Evolutionary conservation across 2,888 invertebrate genomes (phyloP).

Genomic region (Ypsolopha sequella): DNA sequence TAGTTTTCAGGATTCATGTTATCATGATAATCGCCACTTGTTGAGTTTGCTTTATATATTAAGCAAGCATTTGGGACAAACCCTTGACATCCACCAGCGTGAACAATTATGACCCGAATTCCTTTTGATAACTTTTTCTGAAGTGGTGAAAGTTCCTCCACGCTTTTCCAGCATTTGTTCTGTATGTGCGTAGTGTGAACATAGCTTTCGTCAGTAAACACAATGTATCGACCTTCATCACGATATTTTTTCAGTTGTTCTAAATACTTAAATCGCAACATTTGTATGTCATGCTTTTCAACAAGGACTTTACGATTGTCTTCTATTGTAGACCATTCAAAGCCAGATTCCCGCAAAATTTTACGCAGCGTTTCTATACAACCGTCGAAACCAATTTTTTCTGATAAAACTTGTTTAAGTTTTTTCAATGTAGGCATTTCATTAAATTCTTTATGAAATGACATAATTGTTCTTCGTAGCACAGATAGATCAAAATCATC

Average conservation of each 20-base stretch:
- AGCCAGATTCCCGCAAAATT: constrained; percentile 7
- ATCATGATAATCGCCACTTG: constrained; percentile 9
- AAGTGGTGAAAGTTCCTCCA: not conserved
- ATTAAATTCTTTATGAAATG: constrained; percentile 6
- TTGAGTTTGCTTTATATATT: constrained; percentile 6
- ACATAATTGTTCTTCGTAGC: constrained; percentile 7
- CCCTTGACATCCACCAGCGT: constrained; percentile 7
- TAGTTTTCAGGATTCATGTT: constrained; percentile 8
- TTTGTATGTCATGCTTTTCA: constrained; percentile 7
- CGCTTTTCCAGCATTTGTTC: constrained; percentile 5
- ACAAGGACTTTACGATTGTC: constrained; percentile 8
- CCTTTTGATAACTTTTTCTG: constrained; percentile 1
- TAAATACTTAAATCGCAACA: constrained; percentile 3
- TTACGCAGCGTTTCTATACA: constrained; percentile 3
- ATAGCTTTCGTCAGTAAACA: constrained; percentile 12
- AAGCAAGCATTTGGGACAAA: constrained; percentile 9
- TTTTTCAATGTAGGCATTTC: constrained; percentile 5
- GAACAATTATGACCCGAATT: constrained; percentile 5
- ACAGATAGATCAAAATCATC: constrained; percentile 8
- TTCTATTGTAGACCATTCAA: constrained; percentile 8
- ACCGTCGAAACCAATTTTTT: constrained; percentile 7
- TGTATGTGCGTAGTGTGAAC: constrained; percentile 8
- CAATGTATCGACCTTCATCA: constrained; percentile 8
- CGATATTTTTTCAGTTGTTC: constrained; percentile 2
- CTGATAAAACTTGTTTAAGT: constrained; percentile 5